Percentiles rank a stretch among this genome's conserved stretches.
Conservation (phyloP, 2,113 vertebrate genomes). For the Ictalurus punctatus region DNA sequence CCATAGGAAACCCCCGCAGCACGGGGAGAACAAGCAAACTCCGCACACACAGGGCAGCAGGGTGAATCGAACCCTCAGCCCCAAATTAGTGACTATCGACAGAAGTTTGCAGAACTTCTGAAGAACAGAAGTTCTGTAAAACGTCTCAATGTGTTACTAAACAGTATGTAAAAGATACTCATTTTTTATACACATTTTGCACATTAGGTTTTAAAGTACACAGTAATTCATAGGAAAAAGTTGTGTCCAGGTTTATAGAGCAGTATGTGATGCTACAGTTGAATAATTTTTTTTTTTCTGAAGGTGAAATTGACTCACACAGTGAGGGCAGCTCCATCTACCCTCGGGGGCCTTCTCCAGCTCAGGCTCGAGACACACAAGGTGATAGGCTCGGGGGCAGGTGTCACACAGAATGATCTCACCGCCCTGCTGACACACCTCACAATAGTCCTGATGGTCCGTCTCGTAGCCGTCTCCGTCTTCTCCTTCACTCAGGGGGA, state of each 20-base stretch:
- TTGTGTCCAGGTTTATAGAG: background rate
- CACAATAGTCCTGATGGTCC: constrained; percentile 98
- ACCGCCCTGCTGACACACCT: constrained; percentile 97
- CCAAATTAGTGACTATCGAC: background rate
- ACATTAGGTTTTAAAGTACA: background rate
- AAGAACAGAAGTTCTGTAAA: background rate
- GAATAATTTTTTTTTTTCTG: background rate
- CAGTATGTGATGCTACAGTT: background rate
- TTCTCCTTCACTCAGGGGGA: constrained; percentile 74
- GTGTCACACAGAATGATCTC: constrained; percentile 98
- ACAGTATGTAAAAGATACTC: no score
- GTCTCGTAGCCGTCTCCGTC: constrained; percentile 97
- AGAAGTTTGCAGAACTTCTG: background rate
- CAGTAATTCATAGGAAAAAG: background rate
- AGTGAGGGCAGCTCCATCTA: constrained; percentile 98
- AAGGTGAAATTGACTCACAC: constrained; percentile 76
- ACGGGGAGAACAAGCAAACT: no score
- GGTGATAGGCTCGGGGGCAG: constrained; percentile 93
- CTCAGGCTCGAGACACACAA: constrained; percentile 95
- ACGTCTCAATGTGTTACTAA: no score
- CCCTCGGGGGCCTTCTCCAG: constrained; percentile 96
- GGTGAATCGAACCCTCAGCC: no score
- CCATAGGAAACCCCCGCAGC: no score
- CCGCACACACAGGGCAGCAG: no score
- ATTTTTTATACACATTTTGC: background rate